Evolutionary conservation across 2,888 invertebrate species (phyloP), one percentile per base, ranked within the genome.

Genomic region (Parnassius glacialis): DNA sequence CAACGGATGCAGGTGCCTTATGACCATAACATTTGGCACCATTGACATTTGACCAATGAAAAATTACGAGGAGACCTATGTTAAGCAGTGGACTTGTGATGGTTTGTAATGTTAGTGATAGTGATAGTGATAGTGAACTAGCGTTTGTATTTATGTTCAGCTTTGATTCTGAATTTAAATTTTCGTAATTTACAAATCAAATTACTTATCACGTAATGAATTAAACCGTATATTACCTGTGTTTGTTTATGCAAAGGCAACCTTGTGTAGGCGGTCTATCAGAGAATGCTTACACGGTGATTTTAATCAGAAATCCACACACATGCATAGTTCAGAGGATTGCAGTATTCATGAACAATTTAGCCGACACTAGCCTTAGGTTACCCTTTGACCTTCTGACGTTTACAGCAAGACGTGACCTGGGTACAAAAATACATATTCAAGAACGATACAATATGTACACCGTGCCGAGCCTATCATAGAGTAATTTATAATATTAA

Each of bases 331-430:
- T 72, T 70, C 65, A 74, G 69, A 70, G 56, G 43, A n/a, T 50
- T 69, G 64, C 67, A 68, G 67, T 59, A 72, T 78, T 78, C 74
- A 71, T 74, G 78, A 78, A 80, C 78, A 74, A 81, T 83, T 80
- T 81, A 81, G 76, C 79, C 73, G 73, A 73, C 69, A 58, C 65
- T 68, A 68, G 74, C 65, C 69, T 72, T 73, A 74, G 71, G 74
- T 70, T 74, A 75, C 69, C 68, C 71, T 56, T 52, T 77, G 79
- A 83, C 81, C 83, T 80, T 62, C 56, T 62, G 48, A 56, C 60
- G 52, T 61, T 66, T 62, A 70, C 64, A 71, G 65, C 64, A 69
- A 70, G 65, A 81, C 83, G 83, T 85, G 84, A 81, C 76, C 66
- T 64, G 64, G 67, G 64, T 76, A 65, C 70, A 54, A 68, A 77